Conservation (phyloP, 2,113 vertebrate species). For the Leucoraja erinaceus region DNA sequence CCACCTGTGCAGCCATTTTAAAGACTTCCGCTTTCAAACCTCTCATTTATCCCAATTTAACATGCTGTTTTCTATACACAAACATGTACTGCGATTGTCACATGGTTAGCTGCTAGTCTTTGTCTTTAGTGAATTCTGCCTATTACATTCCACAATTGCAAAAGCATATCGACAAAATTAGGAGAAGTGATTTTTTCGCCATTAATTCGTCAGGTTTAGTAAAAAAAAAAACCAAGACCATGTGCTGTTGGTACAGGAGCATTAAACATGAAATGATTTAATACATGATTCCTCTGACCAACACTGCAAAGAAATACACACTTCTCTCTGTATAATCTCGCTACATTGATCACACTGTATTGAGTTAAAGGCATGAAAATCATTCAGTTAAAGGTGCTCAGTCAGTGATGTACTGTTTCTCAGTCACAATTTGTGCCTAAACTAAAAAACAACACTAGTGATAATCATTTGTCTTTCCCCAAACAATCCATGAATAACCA, state of each 20-base stretch:
- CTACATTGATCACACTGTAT: not conserved
- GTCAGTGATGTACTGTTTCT: not conserved
- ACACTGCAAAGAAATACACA: not conserved
- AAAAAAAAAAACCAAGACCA: not conserved
- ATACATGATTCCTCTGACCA: not conserved
- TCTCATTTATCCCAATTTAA: not conserved
- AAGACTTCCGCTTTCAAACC: not conserved
- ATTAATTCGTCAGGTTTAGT: not conserved
- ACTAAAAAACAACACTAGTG: not conserved
- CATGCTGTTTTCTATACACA: not conserved
- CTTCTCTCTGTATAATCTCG: not conserved
- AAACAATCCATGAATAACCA: not conserved
- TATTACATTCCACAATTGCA: not conserved
- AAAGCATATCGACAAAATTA: not conserved
- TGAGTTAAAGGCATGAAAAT: not conserved
- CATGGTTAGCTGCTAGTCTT: not conserved
- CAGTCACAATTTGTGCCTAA: not conserved
- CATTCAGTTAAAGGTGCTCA: not conserved
- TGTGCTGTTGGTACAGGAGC: not conserved
- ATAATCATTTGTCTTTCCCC: not conserved
- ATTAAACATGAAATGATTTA: not conserved
- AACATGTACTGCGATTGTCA: not conserved
- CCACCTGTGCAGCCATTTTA: not conserved
- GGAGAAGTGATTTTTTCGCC: not conserved
- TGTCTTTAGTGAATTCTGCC: not conserved